A percentile compares a stretch with the other conserved stretches of the same genome.
These are phyloP conservation scores for Pachyramphus minor DNA, from an alignment of 2,113 vertebrate species.

Conservation along the genomic window DNA sequence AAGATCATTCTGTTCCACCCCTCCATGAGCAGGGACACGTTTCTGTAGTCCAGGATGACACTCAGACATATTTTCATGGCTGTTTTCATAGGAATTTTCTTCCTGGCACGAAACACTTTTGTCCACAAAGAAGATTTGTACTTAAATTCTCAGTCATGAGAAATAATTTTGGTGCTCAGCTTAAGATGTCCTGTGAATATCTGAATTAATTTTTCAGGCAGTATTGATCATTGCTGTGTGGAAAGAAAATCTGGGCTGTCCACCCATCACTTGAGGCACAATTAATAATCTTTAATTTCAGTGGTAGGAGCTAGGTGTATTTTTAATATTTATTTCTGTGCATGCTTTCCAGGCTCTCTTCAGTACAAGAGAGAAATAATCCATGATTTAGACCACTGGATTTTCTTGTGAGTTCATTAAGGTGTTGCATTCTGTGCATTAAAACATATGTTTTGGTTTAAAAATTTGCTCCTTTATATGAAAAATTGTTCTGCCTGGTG, in stretches of 20 bases:
- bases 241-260: not conserved
- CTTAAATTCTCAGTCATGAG: not conserved
- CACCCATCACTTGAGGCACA: not conserved
- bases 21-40: not conserved
- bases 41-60: not conserved
- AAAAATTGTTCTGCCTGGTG: not conserved
- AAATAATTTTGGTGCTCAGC: not conserved
- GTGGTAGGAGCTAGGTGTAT: not conserved
- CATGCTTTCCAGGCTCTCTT: not conserved
- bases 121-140: not conserved
- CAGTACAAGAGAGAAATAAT: not conserved
- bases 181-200: not conserved
- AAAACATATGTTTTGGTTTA: not conserved
- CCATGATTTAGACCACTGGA: not conserved
- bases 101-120: not conserved
- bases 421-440: not conserved
- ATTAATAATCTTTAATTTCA: not conserved
- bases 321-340: not conserved
- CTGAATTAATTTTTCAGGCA: not conserved
- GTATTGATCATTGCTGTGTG: not conserved
- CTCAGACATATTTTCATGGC: not conserved
- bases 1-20: not conserved
- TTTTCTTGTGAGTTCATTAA: not conserved
- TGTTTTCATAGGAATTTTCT: not conserved
- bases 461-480: not conserved